Evolutionary conservation across 2,797 vertebrate genomes (phyloP).

Genomic region (Halcyon leucocephala): DNA sequence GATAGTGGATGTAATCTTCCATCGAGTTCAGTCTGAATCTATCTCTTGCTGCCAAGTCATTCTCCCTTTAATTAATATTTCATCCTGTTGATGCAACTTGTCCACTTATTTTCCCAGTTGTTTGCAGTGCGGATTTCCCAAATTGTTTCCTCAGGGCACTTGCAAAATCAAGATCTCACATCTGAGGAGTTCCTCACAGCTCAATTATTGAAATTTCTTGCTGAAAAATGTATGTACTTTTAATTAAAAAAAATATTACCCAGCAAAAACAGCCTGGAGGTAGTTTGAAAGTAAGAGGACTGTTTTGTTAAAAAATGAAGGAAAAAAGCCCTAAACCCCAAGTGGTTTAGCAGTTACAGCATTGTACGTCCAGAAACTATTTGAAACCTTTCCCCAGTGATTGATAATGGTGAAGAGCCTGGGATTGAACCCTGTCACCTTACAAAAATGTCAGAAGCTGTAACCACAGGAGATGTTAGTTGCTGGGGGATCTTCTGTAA

Average conservation of each 20-base stretch:
- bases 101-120: constrained; percentile 60
- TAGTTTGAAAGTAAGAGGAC: neutral
- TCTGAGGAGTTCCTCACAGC: constrained; percentile 22
- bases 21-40: neutral
- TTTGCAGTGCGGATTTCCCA: constrained; percentile 58
- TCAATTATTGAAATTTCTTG: constrained; percentile 61
- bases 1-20: neutral
- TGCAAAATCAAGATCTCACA: constrained; percentile 5
- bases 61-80: constrained; percentile 63
- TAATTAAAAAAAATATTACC: constrained; percentile 25
- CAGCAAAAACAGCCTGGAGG: constrained; percentile 15
- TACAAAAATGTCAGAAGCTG: neutral
- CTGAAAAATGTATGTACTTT: constrained; percentile 47
- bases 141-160: constrained; percentile 44
- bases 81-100: constrained; percentile 44
- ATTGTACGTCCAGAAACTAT: neutral
- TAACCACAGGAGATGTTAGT: neutral
- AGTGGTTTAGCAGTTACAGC: neutral
- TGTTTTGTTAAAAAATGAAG: constrained; percentile 4
- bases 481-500: neutral
- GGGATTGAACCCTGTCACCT: neutral
- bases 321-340: neutral
- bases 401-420: neutral
- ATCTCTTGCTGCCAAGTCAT: neutral
- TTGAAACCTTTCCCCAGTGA: neutral